Conservation (phyloP, 2,113 vertebrate species). For the Pampusana beccarii region DNA sequence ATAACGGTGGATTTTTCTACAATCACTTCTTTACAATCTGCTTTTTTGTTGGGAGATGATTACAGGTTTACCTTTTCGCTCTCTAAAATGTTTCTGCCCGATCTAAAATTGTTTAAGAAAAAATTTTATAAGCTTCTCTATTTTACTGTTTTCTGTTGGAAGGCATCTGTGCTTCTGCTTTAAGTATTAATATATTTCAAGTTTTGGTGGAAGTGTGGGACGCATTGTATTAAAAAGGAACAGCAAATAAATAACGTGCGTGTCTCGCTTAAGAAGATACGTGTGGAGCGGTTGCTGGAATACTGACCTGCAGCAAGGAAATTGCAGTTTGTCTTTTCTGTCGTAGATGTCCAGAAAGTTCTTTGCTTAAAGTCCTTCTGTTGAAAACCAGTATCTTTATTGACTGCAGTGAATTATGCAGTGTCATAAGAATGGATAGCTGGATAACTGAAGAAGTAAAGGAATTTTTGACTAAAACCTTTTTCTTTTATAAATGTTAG, state of each 20-base stretch:
- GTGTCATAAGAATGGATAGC: not conserved
- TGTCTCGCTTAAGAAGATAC: not conserved
- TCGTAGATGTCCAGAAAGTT: not conserved
- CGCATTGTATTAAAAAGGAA: not conserved
- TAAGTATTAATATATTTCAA: not conserved
- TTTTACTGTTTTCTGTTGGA: not conserved
- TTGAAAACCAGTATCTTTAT: not conserved
- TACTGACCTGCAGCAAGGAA: not conserved
- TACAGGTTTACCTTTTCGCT: not conserved
- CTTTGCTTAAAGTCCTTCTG: not conserved
- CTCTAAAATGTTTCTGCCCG: fast-evolving
- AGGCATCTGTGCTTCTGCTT: not conserved
- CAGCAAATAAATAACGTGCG: too few species aligned
- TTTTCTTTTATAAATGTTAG: not conserved
- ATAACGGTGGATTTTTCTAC: not conserved
- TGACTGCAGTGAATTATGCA: not conserved
- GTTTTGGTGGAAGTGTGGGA: not conserved
- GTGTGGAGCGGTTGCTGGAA: not conserved
- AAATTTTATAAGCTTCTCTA: not conserved
- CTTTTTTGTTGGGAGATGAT: not conserved
- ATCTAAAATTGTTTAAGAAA: not conserved
- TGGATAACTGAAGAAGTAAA: not conserved
- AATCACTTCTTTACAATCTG: fast-evolving
- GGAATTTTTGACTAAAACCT: not conserved
- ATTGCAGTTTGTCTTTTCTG: not conserved